Conservation (phyloP, 1,140 invertebrate species). For the Druon quercuslanigerum region DNA sequence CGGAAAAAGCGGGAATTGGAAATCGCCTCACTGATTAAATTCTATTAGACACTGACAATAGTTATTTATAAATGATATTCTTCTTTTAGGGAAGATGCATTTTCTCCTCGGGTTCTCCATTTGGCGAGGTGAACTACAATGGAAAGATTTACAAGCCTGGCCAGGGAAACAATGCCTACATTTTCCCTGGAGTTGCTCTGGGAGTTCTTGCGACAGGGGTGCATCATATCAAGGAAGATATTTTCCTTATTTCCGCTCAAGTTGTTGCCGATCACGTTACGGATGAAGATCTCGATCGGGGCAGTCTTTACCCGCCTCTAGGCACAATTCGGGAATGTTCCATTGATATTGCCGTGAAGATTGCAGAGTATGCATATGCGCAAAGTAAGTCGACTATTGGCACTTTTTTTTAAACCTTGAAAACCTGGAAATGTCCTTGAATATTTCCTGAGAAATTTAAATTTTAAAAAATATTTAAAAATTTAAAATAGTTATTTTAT, state of each 20-base stretch:
- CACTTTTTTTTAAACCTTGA: too few relatives aligned
- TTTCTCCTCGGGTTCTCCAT: slow-evolving; percentile 95
- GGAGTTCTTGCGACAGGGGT: slow-evolving; percentile 91
- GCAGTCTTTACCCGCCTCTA: slow-evolving; percentile 88
- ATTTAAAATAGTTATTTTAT: too few relatives aligned
- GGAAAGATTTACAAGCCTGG: slow-evolving; percentile 91
- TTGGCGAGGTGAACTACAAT: slow-evolving; percentile 85
- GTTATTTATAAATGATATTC: not conserved
- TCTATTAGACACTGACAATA: slow-evolving; percentile 20
- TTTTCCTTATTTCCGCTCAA: slow-evolving; percentile 94
- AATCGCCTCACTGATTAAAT: too few relatives aligned
- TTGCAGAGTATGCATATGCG: slow-evolving; percentile 83
- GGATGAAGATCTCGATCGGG: slow-evolving; percentile 81
- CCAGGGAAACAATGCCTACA: slow-evolving; percentile 98
- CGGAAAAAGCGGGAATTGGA: too few relatives aligned
- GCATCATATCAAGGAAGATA: slow-evolving; percentile 91
- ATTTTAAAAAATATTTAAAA: too few relatives aligned
- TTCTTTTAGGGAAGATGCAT: slow-evolving; percentile 86
- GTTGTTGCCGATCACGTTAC: slow-evolving; percentile 83
- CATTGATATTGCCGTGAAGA: slow-evolving; percentile 82
- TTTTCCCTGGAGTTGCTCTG: slow-evolving; percentile 95
- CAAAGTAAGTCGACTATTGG: slow-evolving; percentile 72
- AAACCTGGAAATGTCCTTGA: too few relatives aligned
- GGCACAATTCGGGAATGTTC: slow-evolving; percentile 83
- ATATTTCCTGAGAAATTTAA: too few relatives aligned